phyloP scores from a whole-genome alignment of 92 coral and sea anemone genomes.

The Heteractis magnifica region DNA sequence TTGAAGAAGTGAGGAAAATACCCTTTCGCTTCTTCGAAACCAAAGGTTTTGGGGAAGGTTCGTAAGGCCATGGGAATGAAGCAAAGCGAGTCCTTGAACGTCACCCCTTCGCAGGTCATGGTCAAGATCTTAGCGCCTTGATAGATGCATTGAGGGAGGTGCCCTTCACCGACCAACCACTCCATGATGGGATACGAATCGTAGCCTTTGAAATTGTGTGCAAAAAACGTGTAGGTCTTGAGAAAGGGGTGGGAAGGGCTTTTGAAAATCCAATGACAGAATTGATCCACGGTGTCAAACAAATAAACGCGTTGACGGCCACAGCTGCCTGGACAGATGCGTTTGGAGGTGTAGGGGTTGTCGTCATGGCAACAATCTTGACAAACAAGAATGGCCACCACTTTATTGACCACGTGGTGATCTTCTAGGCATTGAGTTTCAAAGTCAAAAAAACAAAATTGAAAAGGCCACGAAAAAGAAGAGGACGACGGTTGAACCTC shows the following conservation, averaged over 20 bases:
- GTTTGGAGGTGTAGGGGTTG: neutral
- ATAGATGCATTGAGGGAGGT: conserved; percentile 1
- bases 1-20: conserved; percentile 30
- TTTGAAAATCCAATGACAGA: neutral
- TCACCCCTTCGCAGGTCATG: neutral
- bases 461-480: neutral
- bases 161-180: neutral
- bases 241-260: neutral
- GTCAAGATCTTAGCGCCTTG: conserved; percentile 11
- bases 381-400: conserved; percentile 16
- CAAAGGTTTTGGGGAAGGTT: conserved; percentile 19
- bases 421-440: conserved; percentile 8
- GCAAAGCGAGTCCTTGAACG: conserved; percentile 33
- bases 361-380: neutral
- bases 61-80: conserved; percentile 35
- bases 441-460: neutral
- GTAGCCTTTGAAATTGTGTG: conserved; percentile 9
- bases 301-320: neutral
- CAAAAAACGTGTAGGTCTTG: neutral
- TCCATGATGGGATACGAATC: neutral
- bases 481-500: too few species aligned
- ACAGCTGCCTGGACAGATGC: neutral
- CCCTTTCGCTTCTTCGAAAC: neutral
- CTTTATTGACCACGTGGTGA: conserved; percentile 12
- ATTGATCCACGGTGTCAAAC: conserved; percentile 9